These are phyloP conservation scores for Ethmia dodecea DNA, from an alignment of 2,888 invertebrate genomes.

Conservation along the genomic window DNA sequence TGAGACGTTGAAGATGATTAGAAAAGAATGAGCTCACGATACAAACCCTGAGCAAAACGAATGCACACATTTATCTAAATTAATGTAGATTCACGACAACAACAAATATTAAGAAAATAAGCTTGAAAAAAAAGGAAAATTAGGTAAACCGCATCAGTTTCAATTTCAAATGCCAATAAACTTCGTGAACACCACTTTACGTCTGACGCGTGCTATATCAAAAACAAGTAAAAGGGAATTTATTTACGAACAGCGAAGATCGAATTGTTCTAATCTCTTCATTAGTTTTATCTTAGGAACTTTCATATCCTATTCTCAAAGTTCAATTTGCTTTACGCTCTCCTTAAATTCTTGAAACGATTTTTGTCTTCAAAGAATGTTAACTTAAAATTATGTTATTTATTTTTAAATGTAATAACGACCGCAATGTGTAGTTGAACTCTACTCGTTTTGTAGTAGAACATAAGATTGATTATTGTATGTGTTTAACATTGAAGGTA, in stretches of 20 bases:
- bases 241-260: conserved; percentile 15
- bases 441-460: background rate
- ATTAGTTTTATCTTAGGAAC: conserved; percentile 31
- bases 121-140: no score
- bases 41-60: no score
- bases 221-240: conserved; percentile 35
- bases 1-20: no score
- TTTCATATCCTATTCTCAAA: conserved; percentile 26
- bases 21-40: no score
- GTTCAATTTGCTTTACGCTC: conserved; percentile 26
- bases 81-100: no score
- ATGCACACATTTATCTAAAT: no score
- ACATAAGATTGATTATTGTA: conserved; percentile 13
- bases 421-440: background rate
- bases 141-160: no score
- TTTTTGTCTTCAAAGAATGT: conserved; percentile 38
- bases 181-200: conserved; percentile 18
- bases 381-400: conserved; percentile 19
- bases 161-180: no score
- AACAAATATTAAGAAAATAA: no score
- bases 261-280: conserved; percentile 44
- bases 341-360: conserved; percentile 32
- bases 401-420: conserved; percentile 19
- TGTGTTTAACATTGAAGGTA: conserved; percentile 11
- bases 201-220: conserved; percentile 46